Conservation (phyloP, 2,797 vertebrate genomes). For the Sebastes variabilis region DNA sequence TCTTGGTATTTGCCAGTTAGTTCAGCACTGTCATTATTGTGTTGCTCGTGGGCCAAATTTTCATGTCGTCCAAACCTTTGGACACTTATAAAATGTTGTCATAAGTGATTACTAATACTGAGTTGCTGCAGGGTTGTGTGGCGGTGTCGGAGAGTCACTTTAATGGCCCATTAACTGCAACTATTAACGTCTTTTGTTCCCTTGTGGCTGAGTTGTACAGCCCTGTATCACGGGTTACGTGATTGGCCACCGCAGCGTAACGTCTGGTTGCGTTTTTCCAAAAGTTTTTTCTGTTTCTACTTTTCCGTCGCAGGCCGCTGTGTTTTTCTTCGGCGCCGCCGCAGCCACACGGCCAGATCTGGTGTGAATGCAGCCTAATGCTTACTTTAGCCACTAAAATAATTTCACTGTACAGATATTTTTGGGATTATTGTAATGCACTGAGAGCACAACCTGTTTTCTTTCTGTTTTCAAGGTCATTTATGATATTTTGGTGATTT, state of each 20-base stretch:
- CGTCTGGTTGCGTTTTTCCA: background rate
- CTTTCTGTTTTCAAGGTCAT: background rate
- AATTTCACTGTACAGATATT: background rate
- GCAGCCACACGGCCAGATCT: background rate
- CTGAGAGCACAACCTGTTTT: background rate
- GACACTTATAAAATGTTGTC: background rate
- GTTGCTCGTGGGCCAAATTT: background rate
- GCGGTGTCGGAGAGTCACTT: background rate
- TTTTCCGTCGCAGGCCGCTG: too few relatives aligned
- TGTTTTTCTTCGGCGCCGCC: too few relatives aligned
- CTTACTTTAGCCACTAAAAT: background rate
- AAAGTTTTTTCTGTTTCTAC: background rate
- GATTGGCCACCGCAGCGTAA: background rate
- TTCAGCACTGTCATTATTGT: background rate
- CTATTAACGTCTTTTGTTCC: background rate
- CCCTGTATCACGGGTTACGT: background rate
- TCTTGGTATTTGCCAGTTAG: background rate
- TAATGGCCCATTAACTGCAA: background rate
- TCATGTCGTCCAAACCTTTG: background rate
- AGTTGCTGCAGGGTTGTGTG: background rate
- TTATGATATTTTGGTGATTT: slow-evolving; percentile 21
- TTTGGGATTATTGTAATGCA: background rate
- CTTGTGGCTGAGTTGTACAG: background rate
- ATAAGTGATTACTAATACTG: background rate
- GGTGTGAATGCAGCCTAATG: background rate